Evolutionary conservation across 2,888 invertebrate species (phyloP).

Genomic region (Polylopha cassiicola): DNA sequence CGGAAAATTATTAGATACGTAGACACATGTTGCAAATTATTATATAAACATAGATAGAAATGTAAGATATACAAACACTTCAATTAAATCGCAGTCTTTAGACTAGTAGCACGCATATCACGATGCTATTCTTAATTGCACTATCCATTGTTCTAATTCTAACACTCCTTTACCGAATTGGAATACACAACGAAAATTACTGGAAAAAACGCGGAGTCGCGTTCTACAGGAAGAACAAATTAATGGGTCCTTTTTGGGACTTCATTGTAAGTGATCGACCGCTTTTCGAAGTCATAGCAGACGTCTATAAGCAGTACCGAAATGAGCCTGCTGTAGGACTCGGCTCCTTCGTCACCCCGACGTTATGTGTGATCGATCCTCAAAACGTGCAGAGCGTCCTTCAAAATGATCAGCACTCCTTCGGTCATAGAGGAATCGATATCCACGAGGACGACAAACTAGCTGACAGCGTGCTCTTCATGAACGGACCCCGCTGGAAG

Average conservation of each 20-base stretch:
- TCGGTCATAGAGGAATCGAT: constrained; percentile 40
- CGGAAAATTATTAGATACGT: constrained; percentile 1
- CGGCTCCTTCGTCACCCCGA: constrained; percentile 19
- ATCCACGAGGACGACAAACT: constrained; percentile 36
- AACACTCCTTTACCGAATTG: not conserved
- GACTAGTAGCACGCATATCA: not conserved
- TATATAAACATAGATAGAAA: constrained; percentile 1
- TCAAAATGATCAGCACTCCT: constrained; percentile 41
- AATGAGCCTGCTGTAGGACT: constrained; percentile 9
- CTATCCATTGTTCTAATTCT: not conserved
- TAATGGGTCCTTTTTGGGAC: constrained; percentile 3
- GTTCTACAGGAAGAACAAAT: constrained; percentile 3
- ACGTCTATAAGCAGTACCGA: constrained; percentile 4
- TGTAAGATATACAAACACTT: not conserved
- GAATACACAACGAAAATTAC: constrained; percentile 5
- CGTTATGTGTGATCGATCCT: constrained; percentile 37
- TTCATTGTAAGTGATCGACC: not conserved
- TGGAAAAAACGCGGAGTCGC: constrained; percentile 11
- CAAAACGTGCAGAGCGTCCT: constrained; percentile 39
- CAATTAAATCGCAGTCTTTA: not conserved
- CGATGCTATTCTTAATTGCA: constrained; percentile 2
- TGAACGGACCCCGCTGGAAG: constrained; percentile 49
- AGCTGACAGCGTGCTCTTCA: constrained; percentile 40
- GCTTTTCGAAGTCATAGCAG: constrained; percentile 2
- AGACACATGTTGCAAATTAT: constrained; percentile 3